Conservation (phyloP, 2,797 vertebrate genomes). For the Oryzias sinensis region DNA sequence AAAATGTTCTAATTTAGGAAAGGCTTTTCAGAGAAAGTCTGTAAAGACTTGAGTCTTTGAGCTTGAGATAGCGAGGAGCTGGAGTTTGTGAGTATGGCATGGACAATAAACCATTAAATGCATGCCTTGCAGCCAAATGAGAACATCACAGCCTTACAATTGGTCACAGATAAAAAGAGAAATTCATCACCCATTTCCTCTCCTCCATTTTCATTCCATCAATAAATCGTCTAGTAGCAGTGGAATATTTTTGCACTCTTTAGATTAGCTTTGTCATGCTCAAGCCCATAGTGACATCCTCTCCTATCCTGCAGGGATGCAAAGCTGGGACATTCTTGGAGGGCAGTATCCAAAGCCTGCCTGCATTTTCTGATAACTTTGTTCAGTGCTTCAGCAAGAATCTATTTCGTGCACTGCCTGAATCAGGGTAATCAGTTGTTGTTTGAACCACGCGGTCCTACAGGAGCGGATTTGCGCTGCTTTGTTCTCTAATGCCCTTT, state of each 20-base stretch:
- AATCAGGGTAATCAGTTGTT: slow-evolving; percentile 60
- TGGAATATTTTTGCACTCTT: slow-evolving; percentile 56
- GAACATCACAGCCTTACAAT: slow-evolving; percentile 62
- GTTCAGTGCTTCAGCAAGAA: slow-evolving; percentile 64
- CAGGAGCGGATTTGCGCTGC: slow-evolving; percentile 60
- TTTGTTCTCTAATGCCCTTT: slow-evolving; percentile 61
- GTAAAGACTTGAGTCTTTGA: slow-evolving; percentile 24
- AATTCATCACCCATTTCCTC: slow-evolving; percentile 42
- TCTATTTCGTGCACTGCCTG: slow-evolving; percentile 63
- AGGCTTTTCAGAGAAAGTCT: slow-evolving; percentile 32
- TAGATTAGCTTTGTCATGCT: slow-evolving; percentile 76
- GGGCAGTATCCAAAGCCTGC: slow-evolving; percentile 68
- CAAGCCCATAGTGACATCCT: slow-evolving; percentile 54
- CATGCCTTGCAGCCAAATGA: slow-evolving; percentile 50
- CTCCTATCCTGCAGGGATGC: slow-evolving; percentile 47
- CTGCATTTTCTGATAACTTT: slow-evolving; percentile 78
- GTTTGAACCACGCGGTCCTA: slow-evolving; percentile 53
- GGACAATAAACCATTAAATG: slow-evolving; percentile 39
- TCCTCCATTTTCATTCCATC: slow-evolving; percentile 33
- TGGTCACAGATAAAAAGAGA: slow-evolving; percentile 66
- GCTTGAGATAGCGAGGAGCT: slow-evolving; percentile 43
- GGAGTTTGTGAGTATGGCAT: slow-evolving; percentile 43
- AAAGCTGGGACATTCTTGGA: slow-evolving; percentile 65
- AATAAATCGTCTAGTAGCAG: slow-evolving; percentile 46
- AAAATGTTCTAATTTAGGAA: slow-evolving; percentile 17